Evolutionary conservation across 1,140 invertebrate genomes (phyloP), one percentile per base, ranked within the genome.

Genomic region (Arctopsyche grandis): DNA sequence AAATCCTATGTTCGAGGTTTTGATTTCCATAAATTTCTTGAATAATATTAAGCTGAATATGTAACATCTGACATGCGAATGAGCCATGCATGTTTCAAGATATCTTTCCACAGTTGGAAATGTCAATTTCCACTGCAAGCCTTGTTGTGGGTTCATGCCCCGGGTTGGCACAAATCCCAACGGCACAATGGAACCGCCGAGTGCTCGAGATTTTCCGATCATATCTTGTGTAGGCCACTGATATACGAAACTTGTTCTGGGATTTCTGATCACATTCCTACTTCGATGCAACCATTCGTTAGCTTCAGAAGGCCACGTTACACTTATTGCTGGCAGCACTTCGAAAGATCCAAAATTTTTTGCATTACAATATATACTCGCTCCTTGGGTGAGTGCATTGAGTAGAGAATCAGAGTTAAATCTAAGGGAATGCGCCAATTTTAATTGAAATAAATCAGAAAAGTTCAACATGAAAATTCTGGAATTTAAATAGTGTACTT

Each of bases 71-170:
- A 92, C 90, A 83, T 95, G 94, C 5, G 91, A 88, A 81, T 91
- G 90, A 0, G 90, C 91, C 85, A 95, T 88, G 79, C 91, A 91
- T 0, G 90, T 91, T 83, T 94, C 93, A 63, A 95, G 85, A 81
- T 91, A 93, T 48, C 91, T 88, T 84, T 94, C 93, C 0, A 93
- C 93, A 69, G 91, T 91, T 0, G 93, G 93, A 83, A 95, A 95
- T 5, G 89, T 88, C 0, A 95, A 86, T 83, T 91, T 91, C 94
- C 94, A 95, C 84, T 95, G 93, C 9, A 94, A 85, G 77, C 90
- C 90, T 69, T 90, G 87, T 43, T 91, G 86, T 0, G 86, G 85
- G 83, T 93, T 92, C 1, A 85, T 82, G 4, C 89, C 88, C 19
- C 88, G 87, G 83, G 91, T 93, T 0, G 90, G 88, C 5, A 89